phyloP scores from a whole-genome alignment of 2,888 invertebrate species.

The Drosophila nigritarsus region DNA sequence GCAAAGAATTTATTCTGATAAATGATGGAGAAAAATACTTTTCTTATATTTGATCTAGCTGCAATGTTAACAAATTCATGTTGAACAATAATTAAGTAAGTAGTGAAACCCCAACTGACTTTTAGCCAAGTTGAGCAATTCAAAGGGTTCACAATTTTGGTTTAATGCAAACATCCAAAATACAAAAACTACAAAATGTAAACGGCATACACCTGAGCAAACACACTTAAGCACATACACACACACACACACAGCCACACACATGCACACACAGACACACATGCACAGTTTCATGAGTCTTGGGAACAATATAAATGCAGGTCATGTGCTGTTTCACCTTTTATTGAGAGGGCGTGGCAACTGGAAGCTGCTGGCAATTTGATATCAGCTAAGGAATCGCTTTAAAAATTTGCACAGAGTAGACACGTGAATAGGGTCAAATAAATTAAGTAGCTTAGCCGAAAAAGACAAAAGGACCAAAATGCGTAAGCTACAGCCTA shows the following conservation, averaged over 20 bases:
- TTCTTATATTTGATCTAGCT: neutral
- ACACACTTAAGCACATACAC: conserved; percentile 1
- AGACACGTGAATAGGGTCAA: conserved; percentile 60
- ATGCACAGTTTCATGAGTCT: neutral
- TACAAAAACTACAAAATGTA: conserved; percentile 31
- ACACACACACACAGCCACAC: too few relatives aligned
- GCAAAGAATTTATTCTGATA: neutral
- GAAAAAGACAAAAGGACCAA: conserved; percentile 61
- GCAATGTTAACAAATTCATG: conserved; percentile 2
- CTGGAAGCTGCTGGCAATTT: conserved; percentile 48
- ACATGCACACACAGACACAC: neutral
- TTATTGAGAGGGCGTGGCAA: conserved; percentile 4
- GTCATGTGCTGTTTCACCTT: conserved; percentile 44
- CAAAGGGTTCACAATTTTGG: conserved; percentile 10
- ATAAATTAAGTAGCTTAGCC: conserved; percentile 77
- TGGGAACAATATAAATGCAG: conserved; percentile 41
- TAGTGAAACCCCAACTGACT: conserved; percentile 5
- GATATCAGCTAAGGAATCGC: conserved; percentile 61
- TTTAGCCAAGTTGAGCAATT: conserved; percentile 5
- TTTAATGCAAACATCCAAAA: conserved; percentile 29
- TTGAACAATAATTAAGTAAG: conserved; percentile 14
- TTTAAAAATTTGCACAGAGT: conserved; percentile 60
- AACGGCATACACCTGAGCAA: conserved; percentile 12
- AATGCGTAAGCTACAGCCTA: conserved; percentile 63
- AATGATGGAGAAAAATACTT: neutral